Evolutionary conservation across 1,140 invertebrate genomes (phyloP).

Genomic region (Drosophila chauvacae): DNA sequence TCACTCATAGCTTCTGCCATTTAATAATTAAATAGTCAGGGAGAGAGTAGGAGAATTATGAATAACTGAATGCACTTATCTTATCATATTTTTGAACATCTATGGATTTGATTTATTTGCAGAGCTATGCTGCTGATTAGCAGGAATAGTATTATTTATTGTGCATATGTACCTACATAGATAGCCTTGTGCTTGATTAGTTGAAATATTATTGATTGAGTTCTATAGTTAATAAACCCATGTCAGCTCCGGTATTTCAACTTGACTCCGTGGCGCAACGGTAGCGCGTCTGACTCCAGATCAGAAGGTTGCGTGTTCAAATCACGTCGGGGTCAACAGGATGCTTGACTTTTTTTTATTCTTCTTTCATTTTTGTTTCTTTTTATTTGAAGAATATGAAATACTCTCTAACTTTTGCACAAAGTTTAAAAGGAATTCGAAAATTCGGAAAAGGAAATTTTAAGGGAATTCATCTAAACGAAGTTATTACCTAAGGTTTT

Average conservation of each 20-base stretch:
- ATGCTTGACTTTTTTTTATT: not conserved
- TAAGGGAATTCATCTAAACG: not conserved
- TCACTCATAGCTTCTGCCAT: not conserved
- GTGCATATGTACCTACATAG: not conserved
- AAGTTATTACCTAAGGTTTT: not conserved
- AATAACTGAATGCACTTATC: not conserved
- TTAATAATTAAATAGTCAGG: not conserved
- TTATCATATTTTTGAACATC: not conserved
- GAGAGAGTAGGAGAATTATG: not conserved
- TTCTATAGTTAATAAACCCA: not conserved
- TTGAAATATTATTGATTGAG: not conserved
- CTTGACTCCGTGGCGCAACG: constrained; percentile 96
- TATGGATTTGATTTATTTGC: not conserved
- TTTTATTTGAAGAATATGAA: not conserved
- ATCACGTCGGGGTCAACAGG: constrained; percentile 96
- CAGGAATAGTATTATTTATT: not conserved
- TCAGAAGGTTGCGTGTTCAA: constrained; percentile 99
- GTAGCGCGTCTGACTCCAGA: constrained; percentile 99
- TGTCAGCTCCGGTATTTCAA: not conserved
- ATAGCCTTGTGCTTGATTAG: not conserved
- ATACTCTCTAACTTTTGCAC: not conserved
- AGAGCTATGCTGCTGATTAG: not conserved
- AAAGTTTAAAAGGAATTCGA: not conserved
- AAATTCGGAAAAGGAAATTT: too few species aligned
- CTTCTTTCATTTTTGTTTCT: not conserved